Conservation (phyloP, 1,140 invertebrate genomes). For the Tetranychus urticae region DNA sequence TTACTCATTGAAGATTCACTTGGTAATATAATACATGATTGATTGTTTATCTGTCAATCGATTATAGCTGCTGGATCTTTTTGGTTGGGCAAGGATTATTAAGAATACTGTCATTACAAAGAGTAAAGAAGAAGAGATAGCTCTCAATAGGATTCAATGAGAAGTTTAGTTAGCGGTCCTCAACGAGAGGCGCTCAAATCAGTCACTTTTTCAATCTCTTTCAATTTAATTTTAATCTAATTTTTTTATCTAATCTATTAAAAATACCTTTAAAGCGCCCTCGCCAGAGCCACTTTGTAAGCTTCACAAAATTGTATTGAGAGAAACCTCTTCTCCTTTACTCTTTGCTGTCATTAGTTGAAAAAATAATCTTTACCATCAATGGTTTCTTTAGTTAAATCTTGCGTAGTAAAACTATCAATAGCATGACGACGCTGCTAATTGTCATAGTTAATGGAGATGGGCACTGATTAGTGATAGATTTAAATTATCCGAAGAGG, state of each 20-base stretch:
- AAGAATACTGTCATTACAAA: constrained; percentile 57
- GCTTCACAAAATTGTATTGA: no score
- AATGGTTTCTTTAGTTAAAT: not conserved
- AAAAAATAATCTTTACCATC: constrained; percentile 23
- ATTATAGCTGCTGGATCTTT: constrained; percentile 20
- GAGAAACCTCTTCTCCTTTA: no score
- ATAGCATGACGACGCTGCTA: not conserved
- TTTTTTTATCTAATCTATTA: no score
- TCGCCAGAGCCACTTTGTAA: no score
- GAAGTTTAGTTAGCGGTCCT: no score
- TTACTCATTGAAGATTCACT: not conserved
- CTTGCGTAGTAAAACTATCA: not conserved
- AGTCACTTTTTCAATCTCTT: no score
- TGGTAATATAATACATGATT: not conserved
- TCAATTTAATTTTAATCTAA: no score
- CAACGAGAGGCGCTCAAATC: no score
- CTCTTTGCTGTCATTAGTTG: constrained; percentile 79
- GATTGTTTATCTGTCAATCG: not conserved
- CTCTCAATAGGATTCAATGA: no score
- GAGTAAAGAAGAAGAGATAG: no score
- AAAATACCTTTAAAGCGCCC: no score
- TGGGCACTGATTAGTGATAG: not conserved
- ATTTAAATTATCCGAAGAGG: not conserved
- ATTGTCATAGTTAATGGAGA: not conserved
- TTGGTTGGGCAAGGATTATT: constrained; percentile 24